Percentiles rank a stretch among this genome's conserved stretches.
phyloP scores from a whole-genome alignment of 2,797 vertebrate species.

The Todus mexicanus region DNA sequence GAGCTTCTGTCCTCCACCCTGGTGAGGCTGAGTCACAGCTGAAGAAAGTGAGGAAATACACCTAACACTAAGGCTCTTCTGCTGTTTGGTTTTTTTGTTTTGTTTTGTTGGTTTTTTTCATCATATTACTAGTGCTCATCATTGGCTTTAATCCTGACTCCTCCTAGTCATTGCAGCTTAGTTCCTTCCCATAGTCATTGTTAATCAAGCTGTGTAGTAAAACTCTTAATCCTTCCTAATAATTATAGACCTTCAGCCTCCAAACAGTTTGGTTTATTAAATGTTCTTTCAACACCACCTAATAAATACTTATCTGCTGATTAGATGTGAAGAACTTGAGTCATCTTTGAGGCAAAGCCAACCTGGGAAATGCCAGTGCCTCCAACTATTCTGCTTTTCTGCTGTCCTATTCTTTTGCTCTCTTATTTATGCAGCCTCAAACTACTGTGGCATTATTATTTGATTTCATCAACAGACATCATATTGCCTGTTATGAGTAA shows the following conservation, averaged over 20 bases:
- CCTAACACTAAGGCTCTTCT: neutral
- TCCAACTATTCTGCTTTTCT: neutral
- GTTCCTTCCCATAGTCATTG: neutral
- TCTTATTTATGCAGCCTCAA: neutral
- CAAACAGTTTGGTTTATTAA: neutral
- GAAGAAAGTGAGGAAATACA: neutral
- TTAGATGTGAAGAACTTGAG: neutral
- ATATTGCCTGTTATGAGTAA: neutral
- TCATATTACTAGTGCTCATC: neutral
- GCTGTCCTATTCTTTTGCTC: neutral
- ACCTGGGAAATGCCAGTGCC: neutral
- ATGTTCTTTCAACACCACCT: conserved; percentile 14
- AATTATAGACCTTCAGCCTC: conserved; percentile 12
- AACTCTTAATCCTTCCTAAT: conserved; percentile 1
- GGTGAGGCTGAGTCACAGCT: neutral
- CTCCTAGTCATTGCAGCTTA: conserved; percentile 10
- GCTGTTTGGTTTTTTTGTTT: neutral
- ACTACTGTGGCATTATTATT: neutral
- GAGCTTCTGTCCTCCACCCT: neutral
- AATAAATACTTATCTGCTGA: conserved; percentile 8
- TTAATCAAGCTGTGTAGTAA: neutral
- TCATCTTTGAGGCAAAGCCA: neutral
- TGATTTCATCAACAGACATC: neutral
- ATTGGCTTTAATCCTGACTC: neutral
- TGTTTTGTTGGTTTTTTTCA: neutral